Evolutionary conservation across 2,797 vertebrate genomes (phyloP).

Genomic region (Acrocephalus scirpaceus): DNA sequence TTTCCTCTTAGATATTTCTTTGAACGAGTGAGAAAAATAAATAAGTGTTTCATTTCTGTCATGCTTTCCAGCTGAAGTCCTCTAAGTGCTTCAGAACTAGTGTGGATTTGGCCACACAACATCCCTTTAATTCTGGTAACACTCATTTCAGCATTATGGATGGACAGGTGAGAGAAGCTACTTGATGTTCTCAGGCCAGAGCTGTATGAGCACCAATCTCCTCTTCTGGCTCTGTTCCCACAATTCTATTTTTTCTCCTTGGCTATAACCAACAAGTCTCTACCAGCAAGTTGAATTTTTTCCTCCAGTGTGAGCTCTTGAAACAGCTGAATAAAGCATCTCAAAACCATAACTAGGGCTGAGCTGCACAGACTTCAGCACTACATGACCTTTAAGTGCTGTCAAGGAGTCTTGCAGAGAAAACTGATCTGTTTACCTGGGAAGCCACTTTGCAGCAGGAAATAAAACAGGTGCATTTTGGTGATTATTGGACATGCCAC

Average conservation of each 20-base stretch:
- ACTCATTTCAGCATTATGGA: not conserved
- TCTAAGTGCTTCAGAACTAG: not conserved
- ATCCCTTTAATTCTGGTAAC: not conserved
- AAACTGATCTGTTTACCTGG: not conserved
- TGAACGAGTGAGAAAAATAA: conserved; percentile 15
- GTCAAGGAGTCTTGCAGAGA: not conserved
- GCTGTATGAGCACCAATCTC: not conserved
- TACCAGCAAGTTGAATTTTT: not conserved
- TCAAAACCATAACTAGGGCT: not conserved
- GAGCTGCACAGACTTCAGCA: not conserved
- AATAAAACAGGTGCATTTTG: not conserved
- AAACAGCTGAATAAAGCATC: not conserved
- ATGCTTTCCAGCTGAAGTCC: not conserved
- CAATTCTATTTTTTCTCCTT: not conserved
- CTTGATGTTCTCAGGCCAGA: not conserved
- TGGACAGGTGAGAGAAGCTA: not conserved
- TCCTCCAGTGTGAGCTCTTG: not conserved
- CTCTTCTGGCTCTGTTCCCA: not conserved
- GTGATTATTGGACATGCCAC: not conserved
- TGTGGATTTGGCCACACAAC: not conserved
- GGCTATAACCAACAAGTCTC: not conserved
- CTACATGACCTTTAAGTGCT: not conserved
- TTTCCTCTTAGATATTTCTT: not conserved
- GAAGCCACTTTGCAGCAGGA: not conserved
- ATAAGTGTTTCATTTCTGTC: not conserved